phyloP scores from a whole-genome alignment of 2,113 vertebrate species.

The Pachyramphus minor region DNA sequence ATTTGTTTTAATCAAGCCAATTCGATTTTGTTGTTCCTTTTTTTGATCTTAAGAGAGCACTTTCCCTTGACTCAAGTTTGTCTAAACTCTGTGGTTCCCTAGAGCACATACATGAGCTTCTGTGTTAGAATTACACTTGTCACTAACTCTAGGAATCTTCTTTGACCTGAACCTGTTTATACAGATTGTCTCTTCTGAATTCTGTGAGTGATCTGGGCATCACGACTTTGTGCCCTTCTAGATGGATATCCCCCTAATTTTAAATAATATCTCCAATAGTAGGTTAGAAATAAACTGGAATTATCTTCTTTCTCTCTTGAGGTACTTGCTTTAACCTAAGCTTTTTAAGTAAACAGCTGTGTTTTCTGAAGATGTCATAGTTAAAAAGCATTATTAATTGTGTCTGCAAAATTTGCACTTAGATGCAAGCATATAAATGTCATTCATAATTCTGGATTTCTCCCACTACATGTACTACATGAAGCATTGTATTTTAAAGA shows the following conservation, averaged over 20 bases:
- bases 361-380: background rate
- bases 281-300: background rate
- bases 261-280: background rate
- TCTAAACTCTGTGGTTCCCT: conserved; percentile 2
- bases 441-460: background rate
- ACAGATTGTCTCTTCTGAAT: background rate
- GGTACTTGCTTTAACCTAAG: background rate
- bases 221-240: background rate
- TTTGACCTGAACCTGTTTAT: background rate
- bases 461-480: fast-evolving
- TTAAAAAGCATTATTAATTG: background rate
- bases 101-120: background rate
- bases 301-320: background rate
- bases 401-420: background rate
- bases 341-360: background rate
- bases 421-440: background rate
- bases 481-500: background rate
- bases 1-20: conserved; percentile 63
- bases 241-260: background rate
- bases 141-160: background rate
- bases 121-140: background rate
- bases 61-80: background rate
- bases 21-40: background rate
- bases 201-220: background rate
- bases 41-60: conserved; percentile 22